A percentile compares a stretch with the other conserved stretches of the same genome.
These are phyloP conservation scores for Castor canadensis DNA, from an alignment of 2,113 vertebrate genomes.

Conservation along the genomic window DNA sequence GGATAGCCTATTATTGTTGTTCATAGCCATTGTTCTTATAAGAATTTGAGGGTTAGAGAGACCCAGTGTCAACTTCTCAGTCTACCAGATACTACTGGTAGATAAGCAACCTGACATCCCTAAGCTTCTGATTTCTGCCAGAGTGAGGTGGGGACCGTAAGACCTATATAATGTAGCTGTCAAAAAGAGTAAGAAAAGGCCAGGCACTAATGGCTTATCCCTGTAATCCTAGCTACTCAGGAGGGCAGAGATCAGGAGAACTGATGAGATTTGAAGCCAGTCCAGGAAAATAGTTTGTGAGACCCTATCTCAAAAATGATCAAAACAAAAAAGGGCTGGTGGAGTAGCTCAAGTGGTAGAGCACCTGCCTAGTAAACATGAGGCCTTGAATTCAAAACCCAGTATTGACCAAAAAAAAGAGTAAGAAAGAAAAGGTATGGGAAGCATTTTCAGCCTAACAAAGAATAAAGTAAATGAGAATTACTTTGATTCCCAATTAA, in stretches of 20 bases:
- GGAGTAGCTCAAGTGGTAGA: too few relatives aligned
- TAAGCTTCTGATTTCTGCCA: background rate
- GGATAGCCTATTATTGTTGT: background rate
- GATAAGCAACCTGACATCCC: background rate
- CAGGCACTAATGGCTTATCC: too few relatives aligned
- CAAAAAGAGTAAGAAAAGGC: background rate
- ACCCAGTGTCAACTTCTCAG: background rate
- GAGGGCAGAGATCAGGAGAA: too few relatives aligned
- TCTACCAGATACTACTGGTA: background rate
- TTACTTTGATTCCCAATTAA: constrained; percentile 18
- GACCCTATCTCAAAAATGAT: too few relatives aligned
- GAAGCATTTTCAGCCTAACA: background rate
- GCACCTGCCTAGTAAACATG: too few relatives aligned
- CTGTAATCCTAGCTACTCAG: too few relatives aligned
- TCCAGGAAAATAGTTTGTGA: too few relatives aligned
- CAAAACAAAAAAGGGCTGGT: too few relatives aligned
- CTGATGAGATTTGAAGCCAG: too few relatives aligned
- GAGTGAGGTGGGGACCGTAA: background rate
- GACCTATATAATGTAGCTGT: background rate
- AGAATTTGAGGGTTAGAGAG: background rate
- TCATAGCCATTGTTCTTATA: background rate
- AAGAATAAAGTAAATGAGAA: background rate
- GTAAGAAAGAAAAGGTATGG: background rate
- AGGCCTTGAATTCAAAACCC: too few relatives aligned
- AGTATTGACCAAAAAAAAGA: too few relatives aligned